Conservation (phyloP, 2,888 invertebrate genomes). For the Drosophila nigricruria region DNA sequence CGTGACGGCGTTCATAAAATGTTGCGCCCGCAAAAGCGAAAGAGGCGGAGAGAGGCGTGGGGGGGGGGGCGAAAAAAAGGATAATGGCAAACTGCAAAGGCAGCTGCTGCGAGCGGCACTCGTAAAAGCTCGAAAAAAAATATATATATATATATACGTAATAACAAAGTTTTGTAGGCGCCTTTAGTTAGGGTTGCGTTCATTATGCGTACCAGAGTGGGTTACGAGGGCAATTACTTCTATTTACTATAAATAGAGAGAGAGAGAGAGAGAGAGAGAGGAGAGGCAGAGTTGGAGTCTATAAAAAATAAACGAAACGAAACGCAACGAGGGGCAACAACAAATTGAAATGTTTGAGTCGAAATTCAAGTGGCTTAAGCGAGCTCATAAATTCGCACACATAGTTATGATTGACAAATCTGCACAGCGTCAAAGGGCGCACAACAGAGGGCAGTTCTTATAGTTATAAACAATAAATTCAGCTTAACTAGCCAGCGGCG, state of each 20-base stretch:
- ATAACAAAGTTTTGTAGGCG: constrained; percentile 62
- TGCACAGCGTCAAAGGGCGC: constrained; percentile 14
- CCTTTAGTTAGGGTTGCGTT: constrained; percentile 41
- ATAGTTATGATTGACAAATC: constrained; percentile 40
- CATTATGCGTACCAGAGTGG: constrained; percentile 31
- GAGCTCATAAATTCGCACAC: constrained; percentile 1
- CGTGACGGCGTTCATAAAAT: constrained; percentile 62
- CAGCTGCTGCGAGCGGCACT: constrained; percentile 35
- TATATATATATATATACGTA: constrained; percentile 23
- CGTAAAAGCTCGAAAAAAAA: constrained; percentile 34
- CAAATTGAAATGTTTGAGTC: constrained; percentile 37
- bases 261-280: not conserved
- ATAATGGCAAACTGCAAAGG: constrained; percentile 46
- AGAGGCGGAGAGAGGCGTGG: not conserved
- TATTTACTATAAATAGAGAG: constrained; percentile 14
- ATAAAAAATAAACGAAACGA: constrained; percentile 22
- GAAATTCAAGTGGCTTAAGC: constrained; percentile 12
- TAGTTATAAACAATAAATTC: constrained; percentile 4
- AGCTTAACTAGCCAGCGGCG: not conserved
- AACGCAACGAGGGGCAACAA: constrained; percentile 3
- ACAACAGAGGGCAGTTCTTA: constrained; percentile 23
- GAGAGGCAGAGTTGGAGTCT: not conserved
- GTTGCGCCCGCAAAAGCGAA: constrained; percentile 12
- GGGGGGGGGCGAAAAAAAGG: constrained; percentile 21
- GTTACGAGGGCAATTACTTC: constrained; percentile 51